Conservation (phyloP, 2,797 vertebrate genomes). For the Eulemur mongoz region DNA sequence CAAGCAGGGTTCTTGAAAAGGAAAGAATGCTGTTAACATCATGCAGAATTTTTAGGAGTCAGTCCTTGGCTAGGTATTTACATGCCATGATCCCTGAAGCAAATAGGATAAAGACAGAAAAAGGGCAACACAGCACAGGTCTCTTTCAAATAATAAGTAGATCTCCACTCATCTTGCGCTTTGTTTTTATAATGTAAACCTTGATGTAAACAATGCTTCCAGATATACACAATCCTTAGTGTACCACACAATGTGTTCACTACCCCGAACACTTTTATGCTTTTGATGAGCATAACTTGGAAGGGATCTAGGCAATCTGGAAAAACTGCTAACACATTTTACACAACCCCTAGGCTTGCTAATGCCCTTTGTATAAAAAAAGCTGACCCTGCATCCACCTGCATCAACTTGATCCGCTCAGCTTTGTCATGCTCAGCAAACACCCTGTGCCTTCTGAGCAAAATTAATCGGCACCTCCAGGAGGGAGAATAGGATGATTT, state of each 20-base stretch:
- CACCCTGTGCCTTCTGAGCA: neutral
- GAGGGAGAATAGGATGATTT: neutral
- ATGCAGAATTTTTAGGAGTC: neutral
- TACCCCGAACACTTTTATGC: neutral
- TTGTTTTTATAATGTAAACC: neutral
- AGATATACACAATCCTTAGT: neutral
- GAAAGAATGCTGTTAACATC: neutral
- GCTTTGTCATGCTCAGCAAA: slow-evolving; percentile 49
- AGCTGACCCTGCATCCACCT: slow-evolving; percentile 71
- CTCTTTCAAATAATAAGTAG: neutral
- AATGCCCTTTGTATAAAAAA: slow-evolving; percentile 58
- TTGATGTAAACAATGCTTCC: neutral
- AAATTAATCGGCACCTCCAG: neutral
- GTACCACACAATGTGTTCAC: neutral
- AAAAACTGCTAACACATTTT: slow-evolving; percentile 56
- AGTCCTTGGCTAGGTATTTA: slow-evolving; percentile 19
- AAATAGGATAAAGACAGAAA: neutral
- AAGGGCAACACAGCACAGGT: neutral
- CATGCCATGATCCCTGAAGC: neutral
- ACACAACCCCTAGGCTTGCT: neutral
- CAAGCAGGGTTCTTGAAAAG: neutral
- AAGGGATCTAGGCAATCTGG: slow-evolving; percentile 30
- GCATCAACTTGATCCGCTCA: slow-evolving; percentile 57
- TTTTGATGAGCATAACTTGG: slow-evolving; percentile 29
- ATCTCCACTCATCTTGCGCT: neutral